Conservation (phyloP, 2,888 invertebrate species). For the Notodonta ziczac region DNA sequence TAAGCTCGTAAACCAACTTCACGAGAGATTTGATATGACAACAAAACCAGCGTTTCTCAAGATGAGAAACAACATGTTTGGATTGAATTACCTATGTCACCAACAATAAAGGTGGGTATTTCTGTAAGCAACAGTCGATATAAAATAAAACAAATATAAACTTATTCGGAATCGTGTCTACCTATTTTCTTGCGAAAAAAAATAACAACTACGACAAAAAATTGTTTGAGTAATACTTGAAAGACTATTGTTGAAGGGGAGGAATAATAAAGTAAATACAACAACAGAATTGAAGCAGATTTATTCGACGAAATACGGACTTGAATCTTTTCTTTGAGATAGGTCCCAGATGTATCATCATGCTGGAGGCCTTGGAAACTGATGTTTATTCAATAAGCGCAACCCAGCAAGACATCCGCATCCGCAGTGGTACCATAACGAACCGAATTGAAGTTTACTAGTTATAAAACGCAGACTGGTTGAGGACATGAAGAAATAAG, state of each 20-base stretch:
- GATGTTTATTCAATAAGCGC: constrained; percentile 54
- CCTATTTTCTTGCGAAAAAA: neutral
- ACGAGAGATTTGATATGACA: too few relatives aligned
- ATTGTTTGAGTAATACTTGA: neutral
- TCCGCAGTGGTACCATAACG: constrained; percentile 27
- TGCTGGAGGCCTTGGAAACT: constrained; percentile 35
- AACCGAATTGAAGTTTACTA: constrained; percentile 33
- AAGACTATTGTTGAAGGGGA: neutral
- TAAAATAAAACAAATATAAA: neutral
- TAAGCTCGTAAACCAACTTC: too few relatives aligned
- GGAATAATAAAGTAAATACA: neutral
- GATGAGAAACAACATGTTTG: too few relatives aligned
- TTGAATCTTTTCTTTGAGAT: neutral
- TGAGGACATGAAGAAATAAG: constrained; percentile 13
- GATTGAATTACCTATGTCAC: too few relatives aligned
- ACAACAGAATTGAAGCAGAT: neutral
- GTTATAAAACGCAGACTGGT: constrained; percentile 13
- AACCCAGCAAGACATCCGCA: constrained; percentile 18
- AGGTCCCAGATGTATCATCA: constrained; percentile 16
- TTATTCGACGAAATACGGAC: neutral
- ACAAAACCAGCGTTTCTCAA: too few relatives aligned
- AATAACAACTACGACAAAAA: neutral
- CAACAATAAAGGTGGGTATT: too few relatives aligned
- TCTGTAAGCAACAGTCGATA: too few relatives aligned
- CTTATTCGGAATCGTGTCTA: neutral